These are phyloP conservation scores for Cladopsammia gracilis DNA, from an alignment of 64 coral and sea anemone genomes.

Conservation along the genomic window DNA sequence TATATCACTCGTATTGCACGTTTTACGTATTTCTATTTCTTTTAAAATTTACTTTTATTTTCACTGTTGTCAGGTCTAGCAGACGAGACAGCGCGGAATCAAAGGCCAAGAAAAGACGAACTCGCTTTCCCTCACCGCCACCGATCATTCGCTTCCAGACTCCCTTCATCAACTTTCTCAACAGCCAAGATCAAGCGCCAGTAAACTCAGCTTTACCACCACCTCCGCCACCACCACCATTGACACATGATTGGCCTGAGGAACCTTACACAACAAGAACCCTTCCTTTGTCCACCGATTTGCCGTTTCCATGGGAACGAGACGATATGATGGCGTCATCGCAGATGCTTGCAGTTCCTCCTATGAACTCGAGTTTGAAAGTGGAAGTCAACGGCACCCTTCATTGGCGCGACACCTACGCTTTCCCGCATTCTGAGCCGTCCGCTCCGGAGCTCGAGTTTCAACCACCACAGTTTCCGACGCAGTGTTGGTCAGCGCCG, in stretches of 20 bases:
- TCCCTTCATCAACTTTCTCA: slow-evolving; percentile 73
- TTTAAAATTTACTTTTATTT: background rate
- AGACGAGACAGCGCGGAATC: slow-evolving; percentile 42
- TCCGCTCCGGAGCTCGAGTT: slow-evolving; percentile 22
- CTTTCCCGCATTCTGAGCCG: slow-evolving; percentile 24
- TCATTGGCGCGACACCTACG: slow-evolving; percentile 3
- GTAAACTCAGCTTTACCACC: background rate
- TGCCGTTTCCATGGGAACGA: slow-evolving; percentile 38
- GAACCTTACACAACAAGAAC: slow-evolving; percentile 10
- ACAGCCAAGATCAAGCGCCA: slow-evolving; percentile 50
- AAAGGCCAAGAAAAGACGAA: slow-evolving; percentile 69
- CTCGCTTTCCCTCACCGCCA: slow-evolving; percentile 83
- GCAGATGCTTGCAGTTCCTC: background rate
- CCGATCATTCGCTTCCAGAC: slow-evolving; percentile 83
- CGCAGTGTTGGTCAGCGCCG: slow-evolving; percentile 54
- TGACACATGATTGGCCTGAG: slow-evolving; percentile 32
- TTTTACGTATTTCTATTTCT: background rate
- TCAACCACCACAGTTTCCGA: slow-evolving; percentile 57
- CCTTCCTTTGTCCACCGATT: background rate
- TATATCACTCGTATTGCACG: too few relatives aligned
- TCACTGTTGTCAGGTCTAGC: background rate
- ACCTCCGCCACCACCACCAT: slow-evolving; percentile 34
- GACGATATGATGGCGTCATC: background rate
- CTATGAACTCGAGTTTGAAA: slow-evolving; percentile 26
- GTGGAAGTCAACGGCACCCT: slow-evolving; percentile 26